Conservation (phyloP, 2,113 vertebrate species). For the Macheiramphus alcinus region DNA sequence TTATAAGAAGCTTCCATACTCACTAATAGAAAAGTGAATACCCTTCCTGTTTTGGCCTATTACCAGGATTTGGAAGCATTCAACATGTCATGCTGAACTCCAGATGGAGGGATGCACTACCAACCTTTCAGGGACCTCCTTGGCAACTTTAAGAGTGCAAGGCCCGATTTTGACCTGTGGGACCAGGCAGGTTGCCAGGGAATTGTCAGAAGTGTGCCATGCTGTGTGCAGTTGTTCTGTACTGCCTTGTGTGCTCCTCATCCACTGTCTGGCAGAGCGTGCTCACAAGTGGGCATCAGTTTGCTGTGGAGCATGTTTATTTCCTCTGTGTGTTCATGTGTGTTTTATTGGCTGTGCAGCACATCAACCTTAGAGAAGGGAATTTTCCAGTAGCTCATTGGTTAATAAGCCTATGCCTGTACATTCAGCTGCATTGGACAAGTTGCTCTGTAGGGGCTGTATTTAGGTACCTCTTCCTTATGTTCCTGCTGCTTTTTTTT, state of each 20-base stretch:
- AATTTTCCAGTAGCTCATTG: background rate
- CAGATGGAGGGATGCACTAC: background rate
- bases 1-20: background rate
- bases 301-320: background rate
- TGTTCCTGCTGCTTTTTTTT: background rate
- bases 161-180: background rate
- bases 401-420: background rate
- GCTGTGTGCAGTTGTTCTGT: background rate
- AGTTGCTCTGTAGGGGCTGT: background rate
- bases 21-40: background rate
- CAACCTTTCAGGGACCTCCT: background rate
- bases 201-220: background rate
- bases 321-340: background rate
- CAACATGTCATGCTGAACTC: background rate
- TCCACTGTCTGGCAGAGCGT: accelerated
- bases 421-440: background rate
- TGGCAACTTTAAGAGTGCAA: background rate
- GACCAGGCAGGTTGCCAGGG: background rate
- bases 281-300: background rate
- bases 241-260: background rate
- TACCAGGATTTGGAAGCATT: background rate
- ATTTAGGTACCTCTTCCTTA: background rate
- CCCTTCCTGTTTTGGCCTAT: background rate
- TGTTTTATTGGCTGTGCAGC: background rate
- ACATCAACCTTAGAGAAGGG: background rate